These are phyloP conservation scores for Coremacera marginata DNA, from an alignment of 2,888 invertebrate species.

Conservation along the genomic window DNA sequence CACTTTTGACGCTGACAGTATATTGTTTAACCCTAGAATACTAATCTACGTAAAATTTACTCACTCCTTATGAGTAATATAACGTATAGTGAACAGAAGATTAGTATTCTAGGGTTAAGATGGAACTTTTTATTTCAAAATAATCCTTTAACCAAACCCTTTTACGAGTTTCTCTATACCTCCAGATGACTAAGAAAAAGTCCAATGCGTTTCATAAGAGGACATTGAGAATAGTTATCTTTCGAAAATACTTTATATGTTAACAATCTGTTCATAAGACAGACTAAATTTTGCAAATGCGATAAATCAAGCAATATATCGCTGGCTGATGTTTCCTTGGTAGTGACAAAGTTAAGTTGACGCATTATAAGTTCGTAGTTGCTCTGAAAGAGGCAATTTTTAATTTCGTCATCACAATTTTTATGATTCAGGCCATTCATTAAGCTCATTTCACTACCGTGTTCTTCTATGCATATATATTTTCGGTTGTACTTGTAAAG, in stretches of 20 bases:
- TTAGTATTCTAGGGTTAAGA: no score
- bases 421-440: not conserved
- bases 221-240: conserved; percentile 54
- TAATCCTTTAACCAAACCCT: no score
- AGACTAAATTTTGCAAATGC: conserved; percentile 53
- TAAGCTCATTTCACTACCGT: conserved; percentile 44
- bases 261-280: conserved; percentile 57
- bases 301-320: conserved; percentile 55
- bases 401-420: conserved; percentile 34
- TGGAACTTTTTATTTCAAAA: no score
- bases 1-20: no score
- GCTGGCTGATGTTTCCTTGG: conserved; percentile 49
- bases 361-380: conserved; percentile 64
- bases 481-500: conserved; percentile 60
- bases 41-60: no score
- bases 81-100: no score
- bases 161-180: conserved; percentile 46
- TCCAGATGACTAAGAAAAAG: conserved; percentile 63
- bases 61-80: no score
- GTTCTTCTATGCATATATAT: conserved; percentile 56
- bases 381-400: conserved; percentile 60
- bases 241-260: conserved; percentile 58
- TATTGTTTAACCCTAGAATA: no score
- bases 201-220: conserved; percentile 63
- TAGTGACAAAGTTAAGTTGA: conserved; percentile 54